Conservation (phyloP, 2,888 invertebrate species). For the Muscina levida region DNA sequence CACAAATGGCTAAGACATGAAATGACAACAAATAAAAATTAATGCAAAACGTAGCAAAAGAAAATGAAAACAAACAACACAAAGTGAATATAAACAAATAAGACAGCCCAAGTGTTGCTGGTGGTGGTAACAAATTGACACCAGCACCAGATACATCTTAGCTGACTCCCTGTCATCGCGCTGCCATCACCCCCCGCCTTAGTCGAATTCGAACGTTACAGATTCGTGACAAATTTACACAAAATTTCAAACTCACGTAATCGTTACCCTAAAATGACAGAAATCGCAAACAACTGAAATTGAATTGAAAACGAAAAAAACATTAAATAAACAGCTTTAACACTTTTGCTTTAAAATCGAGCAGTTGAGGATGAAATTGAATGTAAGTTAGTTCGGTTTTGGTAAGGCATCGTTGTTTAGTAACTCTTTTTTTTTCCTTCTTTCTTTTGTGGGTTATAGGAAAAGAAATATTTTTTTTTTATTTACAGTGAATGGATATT, state of each 20-base stretch:
- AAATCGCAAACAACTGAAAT: neutral
- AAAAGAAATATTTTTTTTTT: constrained; percentile 5
- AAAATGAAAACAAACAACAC: neutral
- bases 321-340: too few relatives aligned
- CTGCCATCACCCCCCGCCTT: neutral
- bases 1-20: neutral
- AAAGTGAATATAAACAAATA: constrained; percentile 19
- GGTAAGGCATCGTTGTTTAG: too few relatives aligned
- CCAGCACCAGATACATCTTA: neutral
- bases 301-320: constrained; percentile 22
- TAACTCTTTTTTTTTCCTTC: neutral
- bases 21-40: constrained; percentile 22
- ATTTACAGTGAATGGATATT: constrained; percentile 1
- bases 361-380: too few relatives aligned
- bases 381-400: too few relatives aligned
- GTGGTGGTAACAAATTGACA: neutral
- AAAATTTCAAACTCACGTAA: constrained; percentile 61
- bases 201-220: constrained; percentile 43
- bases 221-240: constrained; percentile 65
- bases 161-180: neutral
- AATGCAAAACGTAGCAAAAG: neutral
- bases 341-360: too few relatives aligned
- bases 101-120: neutral
- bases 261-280: constrained; percentile 42
- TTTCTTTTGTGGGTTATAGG: neutral